A percentile compares a stretch with the other conserved stretches of the same genome.
These are phyloP conservation scores for Limnephilus rhombicus DNA, from an alignment of 2,888 invertebrate genomes.

Conservation along the genomic window DNA sequence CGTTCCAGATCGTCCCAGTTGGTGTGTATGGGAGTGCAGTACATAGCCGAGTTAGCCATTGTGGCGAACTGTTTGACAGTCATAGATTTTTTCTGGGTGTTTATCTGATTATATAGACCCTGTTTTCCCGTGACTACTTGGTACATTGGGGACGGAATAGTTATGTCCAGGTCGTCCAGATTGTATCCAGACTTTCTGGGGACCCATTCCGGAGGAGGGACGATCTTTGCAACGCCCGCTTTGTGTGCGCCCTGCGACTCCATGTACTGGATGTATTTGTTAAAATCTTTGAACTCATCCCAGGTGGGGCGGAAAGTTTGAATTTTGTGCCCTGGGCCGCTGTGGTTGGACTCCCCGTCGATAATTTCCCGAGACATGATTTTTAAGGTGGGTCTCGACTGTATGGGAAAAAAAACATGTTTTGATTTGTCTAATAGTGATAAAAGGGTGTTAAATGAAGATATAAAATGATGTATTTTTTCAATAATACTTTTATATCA, in stretches of 20 bases:
- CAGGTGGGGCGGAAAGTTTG: constrained; percentile 93
- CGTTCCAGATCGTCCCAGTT: constrained; percentile 94
- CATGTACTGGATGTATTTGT: constrained; percentile 93
- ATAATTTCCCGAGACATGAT: constrained; percentile 44
- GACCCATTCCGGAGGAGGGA: constrained; percentile 97
- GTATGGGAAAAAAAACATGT: no score
- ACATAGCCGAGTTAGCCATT: constrained; percentile 88
- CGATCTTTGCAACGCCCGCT: constrained; percentile 96
- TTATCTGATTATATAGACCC: constrained; percentile 97
- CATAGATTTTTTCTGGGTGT: constrained; percentile 96
- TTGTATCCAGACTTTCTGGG: constrained; percentile 92
- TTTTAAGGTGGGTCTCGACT: neutral
- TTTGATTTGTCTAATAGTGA: no score
- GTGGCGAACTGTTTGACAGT: constrained; percentile 93
- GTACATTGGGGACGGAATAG: constrained; percentile 96
- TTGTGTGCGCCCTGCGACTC: constrained; percentile 95
- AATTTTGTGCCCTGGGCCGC: constrained; percentile 72
- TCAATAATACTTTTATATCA: no score
- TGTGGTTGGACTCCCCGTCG: constrained; percentile 65
- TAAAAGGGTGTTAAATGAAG: no score
- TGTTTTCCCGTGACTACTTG: constrained; percentile 96
- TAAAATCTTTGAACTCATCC: constrained; percentile 98
- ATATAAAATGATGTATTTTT: no score
- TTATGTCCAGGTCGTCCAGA: constrained; percentile 87
- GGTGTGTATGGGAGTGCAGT: constrained; percentile 87